Evolutionary conservation across 2,797 vertebrate species (phyloP), one percentile per base, ranked within the genome.

Genomic region (Tadarida brasiliensis): DNA sequence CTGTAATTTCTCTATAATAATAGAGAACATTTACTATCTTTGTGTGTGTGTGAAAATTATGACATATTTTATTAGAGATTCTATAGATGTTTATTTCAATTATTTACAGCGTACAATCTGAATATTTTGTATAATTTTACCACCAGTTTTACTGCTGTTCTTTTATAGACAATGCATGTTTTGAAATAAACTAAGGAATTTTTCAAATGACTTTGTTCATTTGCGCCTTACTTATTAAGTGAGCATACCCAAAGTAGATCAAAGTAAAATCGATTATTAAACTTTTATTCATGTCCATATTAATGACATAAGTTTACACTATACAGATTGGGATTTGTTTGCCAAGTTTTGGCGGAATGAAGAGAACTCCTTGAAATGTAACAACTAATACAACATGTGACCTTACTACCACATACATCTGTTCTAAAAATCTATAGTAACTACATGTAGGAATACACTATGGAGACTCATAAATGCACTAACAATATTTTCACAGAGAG

Each of bases 1-100:
- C 86, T 78, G 39, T 80, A 89, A 95, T 93, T 96, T 95, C 35
- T 94, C 17, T 71, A 84, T 81, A 85, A 28, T 84, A 91, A 87
- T 74, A 90, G 9, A 24, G 26, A 30, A 81, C 22, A 61, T 77
- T 94, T 30, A 76, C 30, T 92, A 83, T 94, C 70, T 83, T 33
- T 93, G n/a, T 83, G n/a, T 65, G 3, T n/a, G n/a, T 80, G 33
- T 33, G 7, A 44, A 4, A 63, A 56, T 84, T 35, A 47, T 26
- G 73, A 59, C 44, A 81, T 76, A 67, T 59, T 90, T 94, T 91
- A 90, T 26, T 51, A 56, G 78, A 88, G 65, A 96, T 33, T 94
- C 33, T 87, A 67, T 28, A 20, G 44, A 61, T 96, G n/a, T 87
- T 92, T 85, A 91, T 94, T 96, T 88, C 33, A 91, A 84, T 73